Evolutionary conservation across 2,888 invertebrate genomes (phyloP).

Genomic region (Drosophila imparisetae): DNA sequence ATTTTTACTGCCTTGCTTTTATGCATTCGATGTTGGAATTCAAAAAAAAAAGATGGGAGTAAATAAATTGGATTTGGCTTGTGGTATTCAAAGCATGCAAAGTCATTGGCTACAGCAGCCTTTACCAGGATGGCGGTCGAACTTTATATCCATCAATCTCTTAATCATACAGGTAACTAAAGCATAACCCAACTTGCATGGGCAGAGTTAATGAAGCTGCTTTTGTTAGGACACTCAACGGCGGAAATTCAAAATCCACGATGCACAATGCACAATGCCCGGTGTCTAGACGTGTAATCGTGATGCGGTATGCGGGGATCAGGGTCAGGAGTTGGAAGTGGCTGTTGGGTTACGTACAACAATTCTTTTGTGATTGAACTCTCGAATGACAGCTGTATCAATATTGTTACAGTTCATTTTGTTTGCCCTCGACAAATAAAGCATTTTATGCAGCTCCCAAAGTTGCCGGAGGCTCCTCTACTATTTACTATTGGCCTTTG

Average conservation of each 20-base stretch:
- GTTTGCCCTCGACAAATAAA: conserved; percentile 75
- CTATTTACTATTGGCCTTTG: conserved; percentile 16
- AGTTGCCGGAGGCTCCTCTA: conserved; percentile 27
- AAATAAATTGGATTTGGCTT: conserved; percentile 54
- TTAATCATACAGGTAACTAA: conserved; percentile 47
- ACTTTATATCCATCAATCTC: conserved; percentile 12
- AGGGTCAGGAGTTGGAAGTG: conserved; percentile 7
- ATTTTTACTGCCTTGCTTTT: conserved; percentile 57
- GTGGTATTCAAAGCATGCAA: conserved; percentile 48
- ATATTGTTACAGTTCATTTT: conserved; percentile 81
- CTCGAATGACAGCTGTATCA: conserved; percentile 76
- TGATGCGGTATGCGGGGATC: not conserved
- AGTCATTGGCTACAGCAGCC: conserved; percentile 23
- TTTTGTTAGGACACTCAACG: conserved; percentile 28
- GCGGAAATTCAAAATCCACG: conserved; percentile 53
- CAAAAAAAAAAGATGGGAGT: conserved; percentile 11
- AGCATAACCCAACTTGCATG: conserved; percentile 46
- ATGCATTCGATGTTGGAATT: conserved; percentile 33
- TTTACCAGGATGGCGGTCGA: conserved; percentile 1
- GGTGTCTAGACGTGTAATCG: conserved; percentile 45
- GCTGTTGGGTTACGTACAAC: conserved; percentile 31
- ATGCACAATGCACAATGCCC: conserved; percentile 24
- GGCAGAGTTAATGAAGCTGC: conserved; percentile 63
- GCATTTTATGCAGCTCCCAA: conserved; percentile 68
- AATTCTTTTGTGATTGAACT: conserved; percentile 65